phyloP scores from a whole-genome alignment of 1,140 invertebrate species.

The Euura saliciscinereae region DNA sequence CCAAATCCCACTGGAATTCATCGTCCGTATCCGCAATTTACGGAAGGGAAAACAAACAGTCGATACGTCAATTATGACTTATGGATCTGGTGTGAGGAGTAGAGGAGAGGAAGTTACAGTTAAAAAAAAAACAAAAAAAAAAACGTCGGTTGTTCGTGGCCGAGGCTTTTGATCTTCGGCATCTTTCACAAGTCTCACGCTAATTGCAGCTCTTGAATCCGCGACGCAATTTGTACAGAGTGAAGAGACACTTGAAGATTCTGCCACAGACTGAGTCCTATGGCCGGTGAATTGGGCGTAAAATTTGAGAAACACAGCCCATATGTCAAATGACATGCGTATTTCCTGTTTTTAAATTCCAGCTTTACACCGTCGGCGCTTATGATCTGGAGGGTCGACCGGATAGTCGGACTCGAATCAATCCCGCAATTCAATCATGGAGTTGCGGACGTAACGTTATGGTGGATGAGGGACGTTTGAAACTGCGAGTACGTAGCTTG shows the following conservation, averaged over 20 bases:
- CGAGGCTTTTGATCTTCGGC: too few relatives aligned
- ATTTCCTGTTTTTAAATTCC: conserved; percentile 7
- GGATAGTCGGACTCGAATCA: too few relatives aligned
- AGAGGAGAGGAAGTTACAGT: too few relatives aligned
- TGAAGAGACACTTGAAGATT: neutral
- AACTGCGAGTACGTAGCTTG: too few relatives aligned
- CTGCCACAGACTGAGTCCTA: neutral
- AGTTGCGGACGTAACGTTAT: too few relatives aligned
- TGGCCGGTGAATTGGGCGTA: conserved; percentile 4
- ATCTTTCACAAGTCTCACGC: too few relatives aligned
- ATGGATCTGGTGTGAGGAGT: neutral
- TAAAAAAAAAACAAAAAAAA: too few relatives aligned
- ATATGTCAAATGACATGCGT: conserved; percentile 7
- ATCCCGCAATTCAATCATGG: too few relatives aligned
- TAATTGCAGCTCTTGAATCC: too few relatives aligned
- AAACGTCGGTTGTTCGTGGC: too few relatives aligned
- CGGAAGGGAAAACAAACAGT: conserved; percentile 2
- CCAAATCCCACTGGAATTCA: conserved; percentile 7
- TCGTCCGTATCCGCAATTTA: conserved; percentile 19
- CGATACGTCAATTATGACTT: conserved; percentile 13
- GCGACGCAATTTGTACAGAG: too few relatives aligned
- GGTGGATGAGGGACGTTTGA: too few relatives aligned
- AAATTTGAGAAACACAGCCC: neutral
- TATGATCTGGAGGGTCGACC: neutral
- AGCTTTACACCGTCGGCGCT: neutral